These are phyloP conservation scores for Nannoperca australis DNA, from an alignment of 2,797 vertebrate genomes.

Conservation along the genomic window DNA sequence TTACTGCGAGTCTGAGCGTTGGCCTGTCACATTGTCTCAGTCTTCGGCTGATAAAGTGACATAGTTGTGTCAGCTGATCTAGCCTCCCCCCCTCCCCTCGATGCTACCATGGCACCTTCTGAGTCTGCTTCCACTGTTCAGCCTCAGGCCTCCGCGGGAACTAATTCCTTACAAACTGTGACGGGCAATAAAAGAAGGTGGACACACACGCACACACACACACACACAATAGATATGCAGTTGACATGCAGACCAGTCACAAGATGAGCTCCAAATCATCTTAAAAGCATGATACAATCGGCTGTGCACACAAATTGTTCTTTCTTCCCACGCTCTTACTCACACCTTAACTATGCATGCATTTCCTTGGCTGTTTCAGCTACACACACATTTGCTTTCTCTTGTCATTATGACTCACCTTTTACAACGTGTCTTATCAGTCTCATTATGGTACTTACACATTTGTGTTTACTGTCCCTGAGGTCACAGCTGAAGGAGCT, in stretches of 20 bases:
- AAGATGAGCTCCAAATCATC: conserved; percentile 54
- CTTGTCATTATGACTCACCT: conserved; percentile 45
- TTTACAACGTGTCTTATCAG: conserved; percentile 52
- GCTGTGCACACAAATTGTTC: conserved; percentile 27
- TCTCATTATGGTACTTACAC: conserved; percentile 47
- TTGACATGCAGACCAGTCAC: conserved; percentile 49
- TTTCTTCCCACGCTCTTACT: conserved; percentile 18
- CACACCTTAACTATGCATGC: conserved; percentile 3
- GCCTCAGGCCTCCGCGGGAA: conserved; percentile 56
- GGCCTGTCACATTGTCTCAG: conserved; percentile 65
- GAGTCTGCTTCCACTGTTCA: conserved; percentile 58
- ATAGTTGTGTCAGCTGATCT: conserved; percentile 76
- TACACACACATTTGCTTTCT: conserved; percentile 33
- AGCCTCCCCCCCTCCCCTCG: conserved; percentile 31
- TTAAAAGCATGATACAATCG: conserved; percentile 40
- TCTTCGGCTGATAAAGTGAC: conserved; percentile 68
- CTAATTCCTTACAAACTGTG: conserved; percentile 68
- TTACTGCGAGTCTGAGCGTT: conserved; percentile 32
- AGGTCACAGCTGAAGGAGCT: conserved; percentile 60
- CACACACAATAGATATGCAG: conserved; percentile 34
- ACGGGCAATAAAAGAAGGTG: conserved; percentile 58
- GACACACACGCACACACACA: conserved; percentile 21
- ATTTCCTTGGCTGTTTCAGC: conserved; percentile 27
- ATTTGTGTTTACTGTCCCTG: conserved; percentile 52
- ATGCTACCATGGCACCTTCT: conserved; percentile 61